Evolutionary conservation across 2,113 vertebrate genomes (phyloP).

Genomic region (Apodemus sylvaticus): DNA sequence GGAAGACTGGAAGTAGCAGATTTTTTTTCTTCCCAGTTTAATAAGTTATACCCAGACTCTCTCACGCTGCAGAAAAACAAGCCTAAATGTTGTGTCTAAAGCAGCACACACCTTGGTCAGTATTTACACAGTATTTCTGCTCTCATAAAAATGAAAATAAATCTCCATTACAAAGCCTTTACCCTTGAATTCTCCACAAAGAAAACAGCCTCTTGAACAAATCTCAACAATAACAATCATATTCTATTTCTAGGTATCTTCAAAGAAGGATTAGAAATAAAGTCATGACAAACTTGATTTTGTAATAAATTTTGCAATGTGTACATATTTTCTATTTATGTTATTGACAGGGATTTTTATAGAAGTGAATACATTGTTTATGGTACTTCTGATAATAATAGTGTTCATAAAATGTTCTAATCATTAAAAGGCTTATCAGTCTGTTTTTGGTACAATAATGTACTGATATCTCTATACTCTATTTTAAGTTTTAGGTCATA

Average conservation of each 20-base stretch:
- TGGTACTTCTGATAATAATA: neutral
- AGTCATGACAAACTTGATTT: neutral
- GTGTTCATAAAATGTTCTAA: neutral
- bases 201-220: neutral
- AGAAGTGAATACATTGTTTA: neutral
- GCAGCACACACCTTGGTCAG: neutral
- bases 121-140: constrained; percentile 37
- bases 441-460: neutral
- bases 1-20: neutral
- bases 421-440: neutral
- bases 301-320: neutral
- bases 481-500: neutral
- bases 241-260: neutral
- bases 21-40: neutral
- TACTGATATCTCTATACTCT: neutral
- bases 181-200: neutral
- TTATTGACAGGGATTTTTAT: neutral
- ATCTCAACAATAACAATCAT: neutral
- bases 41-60: neutral
- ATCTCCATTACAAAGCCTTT: constrained; percentile 33
- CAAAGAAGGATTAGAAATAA: constrained; percentile 9
- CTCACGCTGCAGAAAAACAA: neutral
- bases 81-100: neutral
- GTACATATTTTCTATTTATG: neutral
- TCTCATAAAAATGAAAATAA: constrained; percentile 15